A percentile compares a stretch with the other conserved stretches of the same genome.
Conservation (phyloP, 2,113 vertebrate genomes). For the Ictalurus punctatus region DNA sequence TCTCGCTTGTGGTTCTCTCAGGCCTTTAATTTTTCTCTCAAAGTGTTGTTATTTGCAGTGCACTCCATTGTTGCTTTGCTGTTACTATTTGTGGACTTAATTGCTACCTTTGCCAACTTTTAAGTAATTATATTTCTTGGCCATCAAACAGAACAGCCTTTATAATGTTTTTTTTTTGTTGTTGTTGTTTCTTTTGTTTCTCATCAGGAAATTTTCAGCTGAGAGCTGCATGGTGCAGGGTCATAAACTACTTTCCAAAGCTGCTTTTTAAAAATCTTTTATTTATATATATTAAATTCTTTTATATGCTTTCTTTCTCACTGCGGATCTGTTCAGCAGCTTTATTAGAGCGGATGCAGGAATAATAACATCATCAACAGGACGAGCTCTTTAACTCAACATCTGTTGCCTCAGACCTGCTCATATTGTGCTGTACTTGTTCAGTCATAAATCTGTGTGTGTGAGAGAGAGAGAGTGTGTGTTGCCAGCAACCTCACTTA, state of each 20-base stretch:
- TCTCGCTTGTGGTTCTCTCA: neutral
- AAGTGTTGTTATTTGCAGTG: constrained; percentile 15
- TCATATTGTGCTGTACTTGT: neutral
- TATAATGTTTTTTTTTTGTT: neutral
- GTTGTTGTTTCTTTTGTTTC: neutral
- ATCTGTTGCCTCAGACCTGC: constrained; percentile 13
- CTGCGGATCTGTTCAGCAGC: neutral
- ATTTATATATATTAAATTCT: neutral
- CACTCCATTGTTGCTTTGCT: constrained; percentile 19
- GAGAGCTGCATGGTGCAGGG: neutral
- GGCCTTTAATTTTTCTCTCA: constrained; percentile 29
- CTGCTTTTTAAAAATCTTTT: neutral
- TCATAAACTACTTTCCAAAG: neutral
- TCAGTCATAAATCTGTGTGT: neutral
- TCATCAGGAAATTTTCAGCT: neutral
- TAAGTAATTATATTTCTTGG: constrained; percentile 32
- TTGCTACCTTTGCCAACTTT: constrained; percentile 27
- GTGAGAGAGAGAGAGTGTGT: constrained; percentile 2
- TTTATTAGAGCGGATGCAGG: neutral
- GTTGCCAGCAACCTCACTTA: neutral
- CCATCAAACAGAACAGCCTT: neutral
- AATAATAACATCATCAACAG: constrained; percentile 8
- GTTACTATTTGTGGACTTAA: constrained; percentile 38
- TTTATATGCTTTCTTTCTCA: neutral
- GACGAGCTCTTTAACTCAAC: neutral